Percentiles rank a stretch among this genome's conserved stretches.
phyloP scores from a whole-genome alignment of 2,113 vertebrate genomes.

The Jaculus jaculus region DNA sequence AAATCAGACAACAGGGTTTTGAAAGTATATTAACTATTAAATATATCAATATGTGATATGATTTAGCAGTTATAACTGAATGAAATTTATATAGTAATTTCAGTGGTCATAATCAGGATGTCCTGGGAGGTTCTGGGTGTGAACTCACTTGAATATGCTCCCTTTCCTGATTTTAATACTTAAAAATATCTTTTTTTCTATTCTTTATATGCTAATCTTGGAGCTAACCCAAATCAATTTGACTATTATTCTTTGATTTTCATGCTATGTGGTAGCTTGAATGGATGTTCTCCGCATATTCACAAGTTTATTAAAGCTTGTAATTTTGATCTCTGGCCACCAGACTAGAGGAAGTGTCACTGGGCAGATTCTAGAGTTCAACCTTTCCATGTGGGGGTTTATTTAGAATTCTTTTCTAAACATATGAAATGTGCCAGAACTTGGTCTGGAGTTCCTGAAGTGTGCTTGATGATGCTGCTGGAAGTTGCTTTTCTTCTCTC shows the following conservation, averaged over 20 bases:
- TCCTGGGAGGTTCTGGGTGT: neutral
- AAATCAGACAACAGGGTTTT: neutral
- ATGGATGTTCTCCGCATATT: too few relatives aligned
- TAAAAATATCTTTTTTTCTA: neutral
- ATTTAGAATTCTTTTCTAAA: too few relatives aligned
- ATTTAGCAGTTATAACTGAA: neutral
- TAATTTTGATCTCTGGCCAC: too few relatives aligned
- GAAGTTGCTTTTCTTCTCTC: too few relatives aligned
- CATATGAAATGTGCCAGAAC: too few relatives aligned
- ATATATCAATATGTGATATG: neutral
- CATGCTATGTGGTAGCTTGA: too few relatives aligned
- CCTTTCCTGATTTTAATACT: neutral
- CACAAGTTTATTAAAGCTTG: too few relatives aligned
- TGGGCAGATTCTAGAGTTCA: too few relatives aligned
- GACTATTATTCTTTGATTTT: neutral
- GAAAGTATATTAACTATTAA: neutral
- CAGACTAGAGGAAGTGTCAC: too few relatives aligned
- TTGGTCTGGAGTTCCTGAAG: too few relatives aligned
- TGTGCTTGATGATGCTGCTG: too few relatives aligned
- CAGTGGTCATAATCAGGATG: neutral
- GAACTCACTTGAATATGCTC: neutral
- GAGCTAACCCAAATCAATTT: neutral
- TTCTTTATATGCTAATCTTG: neutral
- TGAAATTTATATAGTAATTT: neutral
- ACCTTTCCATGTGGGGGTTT: too few relatives aligned